Base-by-base conservation (phyloP, 2,888 invertebrate genomes). In the Pristionchus mayeri region DNA sequence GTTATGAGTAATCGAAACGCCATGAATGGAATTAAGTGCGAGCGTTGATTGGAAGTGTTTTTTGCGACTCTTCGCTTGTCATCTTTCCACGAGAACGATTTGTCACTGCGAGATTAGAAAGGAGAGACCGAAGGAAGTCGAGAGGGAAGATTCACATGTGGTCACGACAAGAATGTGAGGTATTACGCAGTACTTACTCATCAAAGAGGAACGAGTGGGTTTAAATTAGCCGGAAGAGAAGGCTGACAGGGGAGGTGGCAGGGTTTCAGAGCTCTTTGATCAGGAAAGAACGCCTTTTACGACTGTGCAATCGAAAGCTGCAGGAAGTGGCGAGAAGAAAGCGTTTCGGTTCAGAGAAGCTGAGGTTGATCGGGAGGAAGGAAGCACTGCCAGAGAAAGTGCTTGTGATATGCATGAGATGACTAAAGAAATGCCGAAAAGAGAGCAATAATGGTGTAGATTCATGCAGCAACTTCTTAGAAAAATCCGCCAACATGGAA, bases 291-390 rank as follows among this genome's bases (percentile, higher is more conserved):
- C 21, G 67, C 21, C 37, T 71, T 71, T 71, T 71, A 71, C 40
- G 37, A 34, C 71, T 71, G 71, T 40, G 13, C 71, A 71, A 40
- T 40, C 40, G n/a, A 44, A 9, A 71, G 9, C 34, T 71, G 71
- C 63, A 63, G 63, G 30, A 60, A 63, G 34, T 18, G 30, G 60
- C 4, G 3, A n/a, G 21, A 24, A n/a, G 40, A 71, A 40, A 24
- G 71, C 40, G 71, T 9, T 44, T 44, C 44, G 40, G 24, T 37
- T 67, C 21, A 24, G 40, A 71, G 71, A 71, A 44, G 40, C 71
- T 71, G 71, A 71, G 44, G 71, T 71, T n/a, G 71, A 71, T 71
- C 71, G 24, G 54, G 54, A 54, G 54, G 54, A n/a, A 54, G 54
- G n/a, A 21, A 54, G 54, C 7, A 21, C 44, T 44, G 6, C 44